phyloP scores from a whole-genome alignment of 1,140 invertebrate genomes.

The Drosophila ambigua region DNA sequence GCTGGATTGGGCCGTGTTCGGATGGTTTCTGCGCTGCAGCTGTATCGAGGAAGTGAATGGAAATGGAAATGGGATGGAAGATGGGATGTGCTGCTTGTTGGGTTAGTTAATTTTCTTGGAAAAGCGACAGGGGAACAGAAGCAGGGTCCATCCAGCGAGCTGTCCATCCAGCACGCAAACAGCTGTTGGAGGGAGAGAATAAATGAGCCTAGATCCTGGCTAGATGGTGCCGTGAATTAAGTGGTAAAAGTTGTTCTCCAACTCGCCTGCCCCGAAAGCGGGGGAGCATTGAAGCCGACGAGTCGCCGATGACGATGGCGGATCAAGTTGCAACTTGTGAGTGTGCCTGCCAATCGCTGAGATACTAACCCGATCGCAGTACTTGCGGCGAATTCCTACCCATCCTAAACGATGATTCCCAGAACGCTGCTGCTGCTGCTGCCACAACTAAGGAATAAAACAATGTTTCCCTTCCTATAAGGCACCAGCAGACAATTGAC shows the following conservation, averaged over 20 bases:
- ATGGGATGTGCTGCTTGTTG: conserved; percentile 29
- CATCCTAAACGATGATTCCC: conserved; percentile 11
- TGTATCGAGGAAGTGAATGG: conserved; percentile 63
- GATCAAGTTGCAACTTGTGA: neutral
- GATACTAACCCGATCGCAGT: too few species aligned
- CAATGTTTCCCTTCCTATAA: conserved; percentile 59
- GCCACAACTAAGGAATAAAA: conserved; percentile 52
- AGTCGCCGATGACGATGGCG: too few species aligned
- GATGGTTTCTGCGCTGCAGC: conserved; percentile 33
- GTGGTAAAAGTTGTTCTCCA: conserved; percentile 45
- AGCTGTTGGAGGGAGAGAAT: conserved; percentile 56
- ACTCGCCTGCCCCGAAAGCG: conserved; percentile 1
- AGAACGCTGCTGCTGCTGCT: conserved; percentile 4
- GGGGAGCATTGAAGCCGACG: too few species aligned
- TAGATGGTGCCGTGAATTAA: conserved; percentile 45
- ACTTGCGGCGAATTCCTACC: too few species aligned
- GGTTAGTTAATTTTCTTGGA: conserved; percentile 79
- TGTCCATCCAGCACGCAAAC: conserved; percentile 45
- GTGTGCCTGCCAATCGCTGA: neutral
- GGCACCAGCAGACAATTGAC: conserved; percentile 56
- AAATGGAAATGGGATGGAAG: conserved; percentile 47
- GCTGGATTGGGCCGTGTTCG: neutral
- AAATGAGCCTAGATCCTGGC: conserved; percentile 35
- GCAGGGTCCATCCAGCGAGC: conserved; percentile 35
- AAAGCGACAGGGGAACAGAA: conserved; percentile 69